Base-by-base conservation (phyloP, 2,113 vertebrate genomes). In the Cyprinodon variegatus region DNA sequence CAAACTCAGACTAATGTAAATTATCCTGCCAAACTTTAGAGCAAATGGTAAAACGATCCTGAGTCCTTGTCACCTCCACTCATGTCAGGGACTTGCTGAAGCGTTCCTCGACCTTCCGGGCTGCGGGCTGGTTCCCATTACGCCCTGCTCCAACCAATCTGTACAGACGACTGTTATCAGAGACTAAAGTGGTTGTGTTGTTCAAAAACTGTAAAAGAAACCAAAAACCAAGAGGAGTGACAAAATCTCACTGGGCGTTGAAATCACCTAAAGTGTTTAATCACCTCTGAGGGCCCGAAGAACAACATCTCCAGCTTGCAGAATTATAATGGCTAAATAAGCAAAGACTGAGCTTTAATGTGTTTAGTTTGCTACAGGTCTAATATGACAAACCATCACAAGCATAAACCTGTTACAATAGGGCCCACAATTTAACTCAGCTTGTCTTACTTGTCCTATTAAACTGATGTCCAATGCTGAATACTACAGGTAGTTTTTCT, bases 11-110 rank as follows among this genome's bases (percentile, higher is more conserved):
- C 79, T 83, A 89, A 93, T 87, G 92, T 89, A 90, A 93, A 93
- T 89, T 89, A 87, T 73, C 63, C 87, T 89, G 90, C 90, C 87
- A 89, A 90, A 90, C 85, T 79, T 83, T 76, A 59, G 85, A 79
- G 89, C 88, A 89, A 93, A 89, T 72, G 89, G 91, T 93, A 93
- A 94, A 94, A 89, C 79, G 92, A 93, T 93, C 92, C 87, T 57
- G 86, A 87, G 91, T 87, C 88, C 87, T 79, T 93, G 91, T 94
- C 93, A 91, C 90, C 88, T 91, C 81, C 91, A 90, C 88, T 94
- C 91, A 94, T 78, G 90, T 93, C 93, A 93, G 17, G 62, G 88
- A 75, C 81, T 69, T 65, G 84, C 81, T 85, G 87, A 88, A 88
- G 91, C 88, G 90, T 83, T 87, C 78, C 88, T 76, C 86, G 63